A percentile compares a stretch with the other conserved stretches of the same genome.
Evolutionary conservation across 2,113 vertebrate genomes (phyloP).

Genomic region (Paratilapia polleni): DNA sequence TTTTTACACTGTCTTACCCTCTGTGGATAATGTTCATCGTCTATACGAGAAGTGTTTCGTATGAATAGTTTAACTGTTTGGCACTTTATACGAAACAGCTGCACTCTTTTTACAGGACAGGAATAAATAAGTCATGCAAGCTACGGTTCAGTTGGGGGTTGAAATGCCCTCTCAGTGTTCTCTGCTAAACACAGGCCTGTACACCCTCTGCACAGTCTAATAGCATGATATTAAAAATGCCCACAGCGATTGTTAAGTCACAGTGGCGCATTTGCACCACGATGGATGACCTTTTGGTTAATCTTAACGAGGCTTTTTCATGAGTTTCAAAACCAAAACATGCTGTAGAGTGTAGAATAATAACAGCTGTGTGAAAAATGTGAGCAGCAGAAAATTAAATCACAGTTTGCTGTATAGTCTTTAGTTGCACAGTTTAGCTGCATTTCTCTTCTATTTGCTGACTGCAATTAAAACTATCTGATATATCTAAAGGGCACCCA

Average conservation of each 20-base stretch:
- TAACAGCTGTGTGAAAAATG: conserved; percentile 55
- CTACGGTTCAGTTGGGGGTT: conserved; percentile 59
- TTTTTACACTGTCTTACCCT: conserved; percentile 69
- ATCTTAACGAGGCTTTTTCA: conserved; percentile 76
- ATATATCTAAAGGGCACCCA: neutral
- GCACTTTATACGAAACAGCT: conserved; percentile 74
- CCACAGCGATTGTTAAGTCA: conserved; percentile 77
- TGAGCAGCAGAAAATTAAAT: conserved; percentile 19
- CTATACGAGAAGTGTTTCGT: conserved; percentile 65
- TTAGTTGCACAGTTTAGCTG: neutral
- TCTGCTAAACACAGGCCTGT: conserved; percentile 63
- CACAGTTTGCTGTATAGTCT: neutral
- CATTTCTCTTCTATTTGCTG: conserved; percentile 1
- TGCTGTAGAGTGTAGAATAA: conserved; percentile 60
- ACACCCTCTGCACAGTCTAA: conserved; percentile 64
- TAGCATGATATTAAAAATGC: conserved; percentile 83
- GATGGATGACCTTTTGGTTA: conserved; percentile 74
- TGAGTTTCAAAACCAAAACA: conserved; percentile 69
- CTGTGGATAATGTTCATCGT: conserved; percentile 59
- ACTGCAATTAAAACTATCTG: neutral
- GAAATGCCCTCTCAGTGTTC: conserved; percentile 42
- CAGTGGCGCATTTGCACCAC: conserved; percentile 45
- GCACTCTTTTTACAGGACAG: conserved; percentile 61
- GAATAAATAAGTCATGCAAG: conserved; percentile 62
- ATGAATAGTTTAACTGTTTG: conserved; percentile 70